Base-by-base conservation (phyloP, 1,140 invertebrate genomes). In the Trialeurodes vaporariorum region DNA sequence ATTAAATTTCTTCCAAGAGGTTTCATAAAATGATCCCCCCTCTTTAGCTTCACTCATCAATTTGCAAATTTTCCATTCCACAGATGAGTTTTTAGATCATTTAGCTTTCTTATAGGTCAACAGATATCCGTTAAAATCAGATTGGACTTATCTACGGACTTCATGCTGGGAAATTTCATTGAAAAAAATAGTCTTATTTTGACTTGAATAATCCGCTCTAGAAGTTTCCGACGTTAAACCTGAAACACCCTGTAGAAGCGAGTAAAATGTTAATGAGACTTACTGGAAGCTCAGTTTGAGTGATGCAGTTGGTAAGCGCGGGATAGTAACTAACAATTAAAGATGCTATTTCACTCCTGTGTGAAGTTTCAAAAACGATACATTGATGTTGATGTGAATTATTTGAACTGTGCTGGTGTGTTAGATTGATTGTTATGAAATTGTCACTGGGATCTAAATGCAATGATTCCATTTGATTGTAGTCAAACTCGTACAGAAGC, bases 251-350 rank as follows among this genome's bases (percentile, higher is more conserved):
- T n/a, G n/a, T n/a, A n/a, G n/a, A n/a, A n/a, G n/a, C n/a, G n/a
- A n/a, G n/a, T n/a, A n/a, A n/a, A n/a, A n/a, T n/a, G n/a, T n/a
- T n/a, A n/a, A n/a, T n/a, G n/a, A n/a, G n/a, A 69, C 81, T 81
- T 63, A 83, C 80, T 0, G 87, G 84, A 25, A 85, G 83, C 76
- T 90, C 88, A 64, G 89, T 90, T 73, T 94, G 90, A 21, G 89
- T 90, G 61, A 96, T 87, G 85, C 93, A 94, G 34, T 86, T 87
- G 2, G 91, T 91, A 59, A 96, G 81, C 13, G 85, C 79, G 0
- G 93, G 92, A 73, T 87, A 94, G 76, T 97, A 97, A 59, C 92
- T 93, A 1, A 93, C 91, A 72, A 96, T 94, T 25, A 97, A 79
- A 74, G 91, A 92, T 2, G 93, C 94, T 68, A 96, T 94, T 81